Percentiles rank a stretch among this genome's conserved stretches.
These are phyloP conservation scores for Seriola aureovittata DNA, from an alignment of 2,113 vertebrate species.

Conservation along the genomic window DNA sequence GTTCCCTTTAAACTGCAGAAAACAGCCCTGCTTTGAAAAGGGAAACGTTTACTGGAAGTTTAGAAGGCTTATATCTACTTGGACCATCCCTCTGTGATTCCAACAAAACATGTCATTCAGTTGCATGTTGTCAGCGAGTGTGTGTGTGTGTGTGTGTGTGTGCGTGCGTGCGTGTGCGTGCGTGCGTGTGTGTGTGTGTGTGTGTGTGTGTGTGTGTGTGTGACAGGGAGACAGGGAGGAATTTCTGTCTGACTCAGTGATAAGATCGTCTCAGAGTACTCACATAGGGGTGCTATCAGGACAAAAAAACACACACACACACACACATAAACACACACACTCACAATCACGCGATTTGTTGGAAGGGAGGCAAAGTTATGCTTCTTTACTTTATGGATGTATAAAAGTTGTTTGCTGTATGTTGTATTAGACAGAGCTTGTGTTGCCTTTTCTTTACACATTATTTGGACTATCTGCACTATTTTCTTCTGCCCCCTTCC, in stretches of 20 bases:
- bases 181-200: conserved; percentile 19
- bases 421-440: background rate
- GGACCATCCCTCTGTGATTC: conserved; percentile 42
- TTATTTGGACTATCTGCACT: background rate
- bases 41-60: conserved; percentile 61
- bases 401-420: background rate
- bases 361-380: conserved; percentile 5
- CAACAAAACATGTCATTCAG: conserved; percentile 54
- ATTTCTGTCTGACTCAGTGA: conserved; percentile 74
- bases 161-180: conserved; percentile 30
- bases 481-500: background rate
- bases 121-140: conserved; percentile 50
- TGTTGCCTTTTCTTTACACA: background rate
- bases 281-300: conserved; percentile 71
- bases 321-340: conserved; percentile 20
- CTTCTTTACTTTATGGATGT: background rate
- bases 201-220: conserved; percentile 33
- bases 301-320: conserved; percentile 36
- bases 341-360: conserved; percentile 45
- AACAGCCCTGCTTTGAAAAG: conserved; percentile 63
- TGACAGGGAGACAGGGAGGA: conserved; percentile 57
- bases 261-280: conserved; percentile 77
- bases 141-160: conserved; percentile 24
- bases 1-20: conserved; percentile 70
- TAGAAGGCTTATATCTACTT: conserved; percentile 47